Conservation (phyloP, 2,888 invertebrate species). For the Parelbella ahira region DNA sequence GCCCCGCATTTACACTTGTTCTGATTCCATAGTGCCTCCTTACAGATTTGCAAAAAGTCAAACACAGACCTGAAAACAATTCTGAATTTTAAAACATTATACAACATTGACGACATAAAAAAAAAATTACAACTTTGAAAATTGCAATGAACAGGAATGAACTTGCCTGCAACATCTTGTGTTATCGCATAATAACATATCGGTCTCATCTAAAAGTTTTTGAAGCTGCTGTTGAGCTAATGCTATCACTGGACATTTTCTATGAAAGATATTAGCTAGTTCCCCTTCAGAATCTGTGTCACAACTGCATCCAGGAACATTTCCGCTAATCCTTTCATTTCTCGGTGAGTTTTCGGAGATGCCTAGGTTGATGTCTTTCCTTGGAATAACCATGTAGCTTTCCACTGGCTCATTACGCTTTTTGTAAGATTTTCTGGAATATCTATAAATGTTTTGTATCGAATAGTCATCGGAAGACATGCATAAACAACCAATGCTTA, state of each 20-base stretch:
- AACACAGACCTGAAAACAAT: constrained; percentile 53
- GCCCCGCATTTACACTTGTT: constrained; percentile 47
- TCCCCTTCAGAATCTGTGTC: constrained; percentile 55
- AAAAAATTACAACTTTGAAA: no score
- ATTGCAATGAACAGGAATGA: no score
- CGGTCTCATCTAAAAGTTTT: constrained; percentile 59
- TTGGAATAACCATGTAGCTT: constrained; percentile 36
- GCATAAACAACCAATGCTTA: constrained; percentile 2
- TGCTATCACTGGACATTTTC: constrained; percentile 65
- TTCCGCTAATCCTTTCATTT: constrained; percentile 34
- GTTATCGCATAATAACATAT: constrained; percentile 54
- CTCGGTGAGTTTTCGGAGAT: constrained; percentile 42
- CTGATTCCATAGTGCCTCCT: constrained; percentile 44
- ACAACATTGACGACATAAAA: no score
- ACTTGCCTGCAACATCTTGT: constrained; percentile 54
- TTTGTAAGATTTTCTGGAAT: constrained; percentile 60
- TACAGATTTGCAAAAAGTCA: constrained; percentile 53
- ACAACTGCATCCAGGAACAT: constrained; percentile 48
- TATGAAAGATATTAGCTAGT: constrained; percentile 61
- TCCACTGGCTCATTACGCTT: constrained; percentile 44
- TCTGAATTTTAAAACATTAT: no score
- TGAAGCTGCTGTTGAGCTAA: constrained; percentile 64
- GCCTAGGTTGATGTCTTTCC: constrained; percentile 40
- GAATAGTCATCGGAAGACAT: constrained; percentile 62
- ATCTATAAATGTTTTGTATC: constrained; percentile 59